Evolutionary conservation across 2,888 invertebrate genomes (phyloP).

Genomic region (Lepidocyrtinus sp.): DNA sequence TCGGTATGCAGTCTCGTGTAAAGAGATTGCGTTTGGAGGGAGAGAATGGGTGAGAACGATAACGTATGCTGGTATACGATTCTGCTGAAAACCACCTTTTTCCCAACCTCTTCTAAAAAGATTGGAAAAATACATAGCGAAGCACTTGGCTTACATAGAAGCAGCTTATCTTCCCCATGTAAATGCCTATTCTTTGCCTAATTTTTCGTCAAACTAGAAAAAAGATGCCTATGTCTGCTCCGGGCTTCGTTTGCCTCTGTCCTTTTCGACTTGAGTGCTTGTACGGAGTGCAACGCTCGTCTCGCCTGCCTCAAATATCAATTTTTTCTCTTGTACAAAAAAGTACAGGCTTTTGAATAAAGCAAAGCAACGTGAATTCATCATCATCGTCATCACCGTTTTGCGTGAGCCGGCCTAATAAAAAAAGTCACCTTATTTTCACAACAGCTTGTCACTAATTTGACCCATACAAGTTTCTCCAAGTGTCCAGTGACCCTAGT

Average conservation of each 20-base stretch:
- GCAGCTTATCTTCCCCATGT: neutral
- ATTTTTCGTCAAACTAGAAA: neutral
- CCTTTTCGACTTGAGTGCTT: constrained; percentile 63
- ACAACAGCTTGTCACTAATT: constrained; percentile 57
- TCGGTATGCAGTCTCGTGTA: constrained; percentile 24
- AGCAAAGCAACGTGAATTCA: constrained; percentile 54
- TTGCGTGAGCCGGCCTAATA: constrained; percentile 45
- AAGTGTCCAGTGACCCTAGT: constrained; percentile 54
- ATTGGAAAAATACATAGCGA: no score
- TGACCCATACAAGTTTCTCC: constrained; percentile 27
- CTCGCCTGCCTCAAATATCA: constrained; percentile 57
- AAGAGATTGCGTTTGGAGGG: neutral
- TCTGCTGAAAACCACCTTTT: constrained; percentile 11
- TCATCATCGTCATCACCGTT: constrained; percentile 38
- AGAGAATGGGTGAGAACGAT: constrained; percentile 5
- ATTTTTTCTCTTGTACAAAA: constrained; percentile 11
- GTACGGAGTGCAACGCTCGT: constrained; percentile 61
- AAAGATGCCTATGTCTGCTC: constrained; percentile 62
- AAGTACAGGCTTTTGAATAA: constrained; percentile 24
- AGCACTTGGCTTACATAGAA: neutral
- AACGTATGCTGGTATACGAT: neutral
- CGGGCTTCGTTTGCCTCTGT: constrained; percentile 61
- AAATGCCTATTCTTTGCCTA: neutral
- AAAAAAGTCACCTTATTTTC: constrained; percentile 46
- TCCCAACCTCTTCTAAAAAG: neutral